Evolutionary conservation across 2,888 invertebrate genomes (phyloP), one percentile per base, ranked within the genome.

Genomic region (Notodonta dromedarius): DNA sequence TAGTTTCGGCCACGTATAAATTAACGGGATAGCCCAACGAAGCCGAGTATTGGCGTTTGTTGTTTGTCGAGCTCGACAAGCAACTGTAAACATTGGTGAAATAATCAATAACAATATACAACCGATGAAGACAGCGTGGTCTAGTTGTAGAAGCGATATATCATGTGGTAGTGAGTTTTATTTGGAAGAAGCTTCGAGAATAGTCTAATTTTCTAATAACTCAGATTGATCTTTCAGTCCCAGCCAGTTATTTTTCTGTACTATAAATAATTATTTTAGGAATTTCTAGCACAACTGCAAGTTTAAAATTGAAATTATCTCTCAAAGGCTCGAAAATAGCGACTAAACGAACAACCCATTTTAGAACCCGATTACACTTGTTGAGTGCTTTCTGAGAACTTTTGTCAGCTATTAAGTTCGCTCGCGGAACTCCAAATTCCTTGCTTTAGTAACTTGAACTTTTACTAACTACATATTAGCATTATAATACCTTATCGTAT

Each of bases 21-120:
- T 80, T 76, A 74, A 68, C 67, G 66, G 64, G 56, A 74, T 70
- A 68, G 67, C 68, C 69, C 65, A 63, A 64, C 56, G 72, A 61
- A 60, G 42, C 44, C 55, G 63, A 71, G 66, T 78, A 79, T 79
- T 76, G 74, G 70, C 63, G 68, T 63, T 70, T 68, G 70, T 74
- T 69, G 69, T 70, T 79, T 70, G 71, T 46, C 58, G 60, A 56
- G 48, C 56, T 61, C 66, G 60, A 56, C 62, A 35, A 4, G 35
- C 24, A 42, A 42, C 42, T 40, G 40, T 40, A 40, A 7, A 42
- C 11, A 42, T 42, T 42, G 11, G 8, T 9, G 4, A 11, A 12
- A 4, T 42, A 42, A 9, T 11, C 11, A 4, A 35, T 42, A 12
- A 11, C 12, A 42, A 42, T 35, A 40, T 42, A 42, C 42, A 4